Evolutionary conservation across 2,113 vertebrate genomes (phyloP), one percentile per base, ranked within the genome.

Genomic region (Osmerus mordax): DNA sequence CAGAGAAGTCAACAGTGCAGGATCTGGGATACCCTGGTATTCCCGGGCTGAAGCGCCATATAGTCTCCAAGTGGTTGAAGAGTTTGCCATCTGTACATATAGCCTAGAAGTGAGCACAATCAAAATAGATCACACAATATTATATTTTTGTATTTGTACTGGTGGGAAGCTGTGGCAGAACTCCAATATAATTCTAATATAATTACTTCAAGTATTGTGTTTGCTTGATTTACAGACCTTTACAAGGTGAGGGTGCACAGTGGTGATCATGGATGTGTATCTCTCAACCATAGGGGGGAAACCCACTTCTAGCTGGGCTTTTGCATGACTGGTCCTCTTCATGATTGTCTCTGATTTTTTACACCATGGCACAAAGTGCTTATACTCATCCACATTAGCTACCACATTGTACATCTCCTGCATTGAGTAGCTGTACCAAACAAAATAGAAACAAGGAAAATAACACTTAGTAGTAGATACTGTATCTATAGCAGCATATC

Each of bases 371-470:
- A 98, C 96, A 60, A 98, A 98, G 76, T 88, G 85, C 59, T 95
- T 95, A 84, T 98, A 98, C 4, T 98, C 95, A n/a, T 97, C 94
- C 52, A 98, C 95, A 4, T 96, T 96, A 83, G 96, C 85, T 54
- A 98, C 96, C 25, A 98, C 95, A 1, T 95, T 94, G 2, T 92
- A 97, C 96, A 98, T 98, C 84, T 98, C 95, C 90, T 93, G 95
- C 96, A 98, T 98, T 32, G 96, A 95, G 81, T 91, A 98, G 74
- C 96, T 98, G 58, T 21, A 60, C 9, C 18, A 25, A 60, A 65
- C 60, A 65, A 14, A 64, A 12, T 14, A 18, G 23, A 29, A 62
- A 15, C 11, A 25, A 23, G 25, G 14, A 23, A 25, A 29, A 32
- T 12, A 15, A 29, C 15, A 16, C 6, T 63, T 56, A 19, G 55